Evolutionary conservation across 2,888 invertebrate species (phyloP), one percentile per base, ranked within the genome.

Genomic region (Ichneumoninae sp.): DNA sequence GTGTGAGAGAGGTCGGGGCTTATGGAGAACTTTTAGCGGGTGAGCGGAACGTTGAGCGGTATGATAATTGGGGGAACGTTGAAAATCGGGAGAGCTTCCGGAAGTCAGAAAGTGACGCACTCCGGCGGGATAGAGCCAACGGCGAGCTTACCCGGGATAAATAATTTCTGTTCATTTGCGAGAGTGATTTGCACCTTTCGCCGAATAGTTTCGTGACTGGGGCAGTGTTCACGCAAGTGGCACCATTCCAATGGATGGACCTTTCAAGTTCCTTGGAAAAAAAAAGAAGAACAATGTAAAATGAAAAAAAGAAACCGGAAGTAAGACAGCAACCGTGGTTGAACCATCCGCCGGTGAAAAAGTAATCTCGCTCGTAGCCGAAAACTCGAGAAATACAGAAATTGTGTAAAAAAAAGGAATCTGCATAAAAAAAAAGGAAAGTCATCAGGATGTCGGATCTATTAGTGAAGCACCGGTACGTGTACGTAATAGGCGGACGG

Each of bases 151-250:
- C 60, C 66, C 69, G 62, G 54, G 68, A 84, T 84, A 82, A 84
- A 84, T 84, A 84, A 84, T 84, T 75, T 84, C 47, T n/a, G 71
- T 82, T 84, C 84, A 84, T 84, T 82, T 84, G 47, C 47, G 57
- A 79, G 60, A 84, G 79, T 84, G 82, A 84, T 79, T 84, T 47
- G 82, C 52, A 72, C 71, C 71, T 84, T 82, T 80, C 33, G 68
- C 60, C 47, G 62, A 33, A 62, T 16, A 7, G 33, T 16, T 62
- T 62, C 62, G 62, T 33, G 62, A 62, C 62, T 57, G 22, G 26
- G 62, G 16, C 62, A 62, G 13, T 62, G 62, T 62, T 30, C 6
- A 16, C 33, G 30, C 62, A 33, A 62, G 30, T 33, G 62, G 62
- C 62, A 33, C 62, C 26, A 33, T 62, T 62, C 62, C 62, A 62